Percentiles rank a stretch among this genome's conserved stretches.
Evolutionary conservation across 2,113 vertebrate genomes (phyloP).

Genomic region (Sinocyclocheilus grahami): DNA sequence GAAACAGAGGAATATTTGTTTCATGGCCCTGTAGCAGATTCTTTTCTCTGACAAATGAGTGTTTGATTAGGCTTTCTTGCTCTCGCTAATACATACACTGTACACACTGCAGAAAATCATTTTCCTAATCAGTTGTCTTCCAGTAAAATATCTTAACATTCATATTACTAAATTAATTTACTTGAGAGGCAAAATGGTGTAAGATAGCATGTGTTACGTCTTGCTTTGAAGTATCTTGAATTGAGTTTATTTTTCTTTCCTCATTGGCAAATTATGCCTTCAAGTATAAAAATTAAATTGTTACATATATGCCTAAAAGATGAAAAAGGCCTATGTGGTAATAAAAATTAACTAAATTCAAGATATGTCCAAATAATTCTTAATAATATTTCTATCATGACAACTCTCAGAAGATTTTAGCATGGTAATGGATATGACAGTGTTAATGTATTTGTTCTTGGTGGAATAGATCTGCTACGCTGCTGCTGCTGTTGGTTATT

Average conservation of each 20-base stretch:
- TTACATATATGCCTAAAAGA: neutral
- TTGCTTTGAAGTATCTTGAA: neutral
- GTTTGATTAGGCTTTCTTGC: conserved; percentile 1
- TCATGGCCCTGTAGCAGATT: conserved; percentile 18
- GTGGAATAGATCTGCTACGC: no score
- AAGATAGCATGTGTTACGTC: neutral
- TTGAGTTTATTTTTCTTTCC: neutral
- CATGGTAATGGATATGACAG: no score
- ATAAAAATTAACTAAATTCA: neutral
- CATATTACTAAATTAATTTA: neutral
- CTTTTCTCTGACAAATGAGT: conserved; percentile 5
- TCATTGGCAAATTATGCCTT: neutral
- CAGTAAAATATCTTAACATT: neutral
- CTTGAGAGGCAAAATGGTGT: neutral
- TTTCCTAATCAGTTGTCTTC: neutral
- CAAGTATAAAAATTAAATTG: neutral
- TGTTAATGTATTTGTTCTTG: no score
- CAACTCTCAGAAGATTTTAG: no score
- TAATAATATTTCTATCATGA: no score
- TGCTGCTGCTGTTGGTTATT: no score
- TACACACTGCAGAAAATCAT: neutral
- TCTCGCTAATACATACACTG: neutral
- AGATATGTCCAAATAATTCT: neutral
- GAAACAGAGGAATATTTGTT: conserved; percentile 32
- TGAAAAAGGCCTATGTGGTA: neutral